Evolutionary conservation across 2,797 vertebrate genomes (phyloP).

Genomic region (Alca torda): DNA sequence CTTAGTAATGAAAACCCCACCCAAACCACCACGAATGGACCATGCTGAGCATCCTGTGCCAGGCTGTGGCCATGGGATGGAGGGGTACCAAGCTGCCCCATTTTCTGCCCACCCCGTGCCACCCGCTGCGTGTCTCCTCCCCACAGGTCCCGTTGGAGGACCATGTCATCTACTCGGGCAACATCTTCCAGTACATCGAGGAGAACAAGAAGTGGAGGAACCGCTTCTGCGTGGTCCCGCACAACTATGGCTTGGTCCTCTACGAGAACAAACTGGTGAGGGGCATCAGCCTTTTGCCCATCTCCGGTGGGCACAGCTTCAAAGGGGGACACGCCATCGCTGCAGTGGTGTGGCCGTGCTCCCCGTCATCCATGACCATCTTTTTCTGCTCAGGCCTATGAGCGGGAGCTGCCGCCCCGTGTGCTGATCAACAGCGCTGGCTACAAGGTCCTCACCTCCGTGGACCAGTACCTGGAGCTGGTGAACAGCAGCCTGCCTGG

Average conservation of each 20-base stretch:
- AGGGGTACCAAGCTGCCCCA: not conserved
- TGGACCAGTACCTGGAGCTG: slow-evolving; percentile 91
- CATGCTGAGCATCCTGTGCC: not conserved
- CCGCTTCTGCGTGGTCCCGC: slow-evolving; percentile 87
- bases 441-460: slow-evolving; percentile 87
- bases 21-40: fast-evolving
- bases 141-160: slow-evolving; percentile 85
- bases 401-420: slow-evolving; percentile 84
- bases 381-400: slow-evolving; percentile 80
- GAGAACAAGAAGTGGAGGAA: slow-evolving; percentile 96
- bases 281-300: fast-evolving
- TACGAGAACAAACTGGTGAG: slow-evolving; percentile 90
- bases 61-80: not conserved
- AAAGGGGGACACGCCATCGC: not conserved
- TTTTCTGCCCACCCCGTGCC: fast-evolving
- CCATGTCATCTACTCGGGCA: slow-evolving; percentile 90
- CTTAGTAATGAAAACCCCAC: not conserved
- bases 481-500: slow-evolving; percentile 87
- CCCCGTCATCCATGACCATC: not conserved
- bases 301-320: not conserved
- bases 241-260: slow-evolving; percentile 86
- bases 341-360: fast-evolving
- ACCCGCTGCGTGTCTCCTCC: fast-evolving
- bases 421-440: slow-evolving; percentile 88
- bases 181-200: slow-evolving; percentile 92